phyloP scores from a whole-genome alignment of 2,888 invertebrate species.

The Pollenia labialis region DNA sequence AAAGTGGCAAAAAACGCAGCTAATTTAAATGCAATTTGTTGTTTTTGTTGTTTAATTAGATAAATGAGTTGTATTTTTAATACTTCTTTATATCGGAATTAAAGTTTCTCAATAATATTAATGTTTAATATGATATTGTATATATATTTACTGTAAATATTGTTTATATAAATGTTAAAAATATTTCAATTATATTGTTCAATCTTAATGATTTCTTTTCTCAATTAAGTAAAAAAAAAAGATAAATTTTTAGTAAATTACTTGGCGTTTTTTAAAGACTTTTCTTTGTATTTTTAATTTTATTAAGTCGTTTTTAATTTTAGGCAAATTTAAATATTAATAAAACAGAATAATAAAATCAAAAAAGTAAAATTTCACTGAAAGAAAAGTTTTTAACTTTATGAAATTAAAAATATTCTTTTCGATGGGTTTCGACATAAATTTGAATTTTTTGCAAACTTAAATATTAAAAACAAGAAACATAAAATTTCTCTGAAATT shows the following conservation, averaged over 20 bases:
- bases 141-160: neutral
- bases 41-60: neutral
- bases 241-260: neutral
- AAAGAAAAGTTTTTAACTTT: too few relatives aligned
- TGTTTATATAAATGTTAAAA: neutral
- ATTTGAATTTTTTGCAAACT: too few relatives aligned
- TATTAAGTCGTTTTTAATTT: too few relatives aligned
- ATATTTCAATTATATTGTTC: neutral
- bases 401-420: too few relatives aligned
- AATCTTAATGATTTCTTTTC: neutral
- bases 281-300: too few relatives aligned
- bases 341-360: too few relatives aligned
- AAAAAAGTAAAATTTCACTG: too few relatives aligned
- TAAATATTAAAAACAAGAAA: too few relatives aligned
- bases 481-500: too few relatives aligned
- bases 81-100: neutral
- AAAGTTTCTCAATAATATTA: neutral
- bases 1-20: constrained; percentile 52
- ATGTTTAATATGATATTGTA: neutral
- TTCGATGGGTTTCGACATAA: too few relatives aligned
- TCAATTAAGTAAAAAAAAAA: neutral
- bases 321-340: too few relatives aligned
- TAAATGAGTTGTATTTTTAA: constrained; percentile 23
- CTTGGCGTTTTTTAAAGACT: neutral
- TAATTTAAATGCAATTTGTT: constrained; percentile 47